Conservation (phyloP, 2,113 vertebrate species). For the Natator depressus region DNA sequence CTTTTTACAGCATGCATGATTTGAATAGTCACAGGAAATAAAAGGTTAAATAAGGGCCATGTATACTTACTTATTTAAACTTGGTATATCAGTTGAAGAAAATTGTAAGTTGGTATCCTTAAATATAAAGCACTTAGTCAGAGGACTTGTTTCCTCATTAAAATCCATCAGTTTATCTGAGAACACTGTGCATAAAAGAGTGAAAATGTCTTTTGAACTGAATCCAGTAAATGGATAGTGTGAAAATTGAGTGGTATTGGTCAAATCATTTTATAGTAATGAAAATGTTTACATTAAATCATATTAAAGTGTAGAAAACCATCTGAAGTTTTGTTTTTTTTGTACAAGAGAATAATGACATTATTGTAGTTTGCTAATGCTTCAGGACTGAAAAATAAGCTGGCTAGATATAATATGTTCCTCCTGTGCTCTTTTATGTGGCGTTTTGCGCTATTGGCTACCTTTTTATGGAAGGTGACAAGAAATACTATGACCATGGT, state of each 20-base stretch:
- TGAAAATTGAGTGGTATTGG: constrained; percentile 44
- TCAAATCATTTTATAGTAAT: constrained; percentile 38
- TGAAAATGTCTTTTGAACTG: constrained; percentile 10
- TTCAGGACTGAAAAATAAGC: constrained; percentile 21
- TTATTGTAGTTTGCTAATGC: neutral
- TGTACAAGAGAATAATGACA: constrained; percentile 29
- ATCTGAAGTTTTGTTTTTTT: constrained; percentile 9
- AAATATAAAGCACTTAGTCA: neutral
- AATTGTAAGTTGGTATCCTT: neutral
- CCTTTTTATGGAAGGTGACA: constrained; percentile 12
- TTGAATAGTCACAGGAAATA: neutral
- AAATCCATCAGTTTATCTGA: neutral
- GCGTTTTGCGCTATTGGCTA: neutral
- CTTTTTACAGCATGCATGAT: neutral
- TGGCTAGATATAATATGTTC: constrained; percentile 33
- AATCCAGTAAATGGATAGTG: neutral
- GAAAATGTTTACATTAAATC: constrained; percentile 59
- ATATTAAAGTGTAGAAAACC: neutral
- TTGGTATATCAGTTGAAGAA: constrained; percentile 8
- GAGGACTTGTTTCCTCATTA: neutral
- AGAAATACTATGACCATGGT: neutral
- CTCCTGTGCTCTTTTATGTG: constrained; percentile 44
- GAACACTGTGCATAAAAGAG: neutral
- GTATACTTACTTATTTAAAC: neutral
- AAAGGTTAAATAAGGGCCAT: neutral